Base-by-base conservation (phyloP, 2,113 vertebrate species). In the Abramis brama region DNA sequence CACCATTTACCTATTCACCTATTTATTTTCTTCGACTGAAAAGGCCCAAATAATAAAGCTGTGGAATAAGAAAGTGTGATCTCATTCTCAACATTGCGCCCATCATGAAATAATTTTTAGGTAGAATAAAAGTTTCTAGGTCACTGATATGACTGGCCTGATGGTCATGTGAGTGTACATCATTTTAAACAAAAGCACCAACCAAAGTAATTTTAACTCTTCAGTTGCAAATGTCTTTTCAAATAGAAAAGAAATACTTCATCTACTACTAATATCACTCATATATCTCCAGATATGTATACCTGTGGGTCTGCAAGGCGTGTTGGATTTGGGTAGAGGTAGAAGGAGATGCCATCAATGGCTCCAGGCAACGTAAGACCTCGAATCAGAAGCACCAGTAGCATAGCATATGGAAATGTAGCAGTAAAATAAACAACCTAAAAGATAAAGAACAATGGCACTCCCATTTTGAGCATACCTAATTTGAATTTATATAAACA, bases 371-470 rank as follows among this genome's bases (percentile, higher is more conserved):
- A 93, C 0, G 96, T 97, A 83, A 97, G 75, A 3, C 98, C 98
- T 59, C 98, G 96, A n/a, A 98, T 82, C 82, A 99, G 93, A 71
- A 99, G 91, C 71, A 97, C 92, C 17, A 93, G 8, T 23, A 99
- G 92, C 97, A 99, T 99, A 87, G 96, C 2, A 0, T 99, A 99
- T 0, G 98, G 98, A 82, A 99, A 99, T 0, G 97, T 99, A 71
- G 97, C 98, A 2, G 98, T 99, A 81, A 99, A 96, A 86, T 99
- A 99, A 71, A 99, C 98, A 0, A 99, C 97, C 98, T 99, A 93
- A 33, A 33, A 0, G 13, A 66, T 79, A 83, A 76, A 78, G 55
- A 8, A 21, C 76, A 64, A 33, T 2, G 70, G 9, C 27, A n/a
- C 30, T 60, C 8, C 6, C 2, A 70, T 17, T n/a, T n/a, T 64